Evolutionary conservation across 2,113 vertebrate species (phyloP).

Genomic region (Lanius collurio): DNA sequence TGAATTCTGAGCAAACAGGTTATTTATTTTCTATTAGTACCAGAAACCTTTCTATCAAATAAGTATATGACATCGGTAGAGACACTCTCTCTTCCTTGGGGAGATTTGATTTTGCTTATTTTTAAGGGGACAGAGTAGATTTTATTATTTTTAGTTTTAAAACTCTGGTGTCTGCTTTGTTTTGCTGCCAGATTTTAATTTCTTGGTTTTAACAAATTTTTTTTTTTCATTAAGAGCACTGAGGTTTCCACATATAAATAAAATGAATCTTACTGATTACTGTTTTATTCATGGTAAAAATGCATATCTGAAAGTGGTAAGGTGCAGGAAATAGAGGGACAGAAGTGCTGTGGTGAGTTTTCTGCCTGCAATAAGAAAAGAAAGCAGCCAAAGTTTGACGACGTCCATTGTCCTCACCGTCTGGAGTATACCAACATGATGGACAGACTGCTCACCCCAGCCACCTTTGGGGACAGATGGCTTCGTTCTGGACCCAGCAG

Average conservation of each 20-base stretch:
- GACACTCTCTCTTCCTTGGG: background rate
- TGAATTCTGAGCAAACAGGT: background rate
- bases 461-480: conserved; percentile 75
- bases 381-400: background rate
- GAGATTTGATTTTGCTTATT: background rate
- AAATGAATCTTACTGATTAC: background rate
- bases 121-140: background rate
- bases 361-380: background rate
- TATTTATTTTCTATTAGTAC: background rate
- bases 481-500: conserved; percentile 76
- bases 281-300: background rate
- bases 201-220: background rate
- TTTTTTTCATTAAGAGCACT: background rate
- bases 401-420: background rate
- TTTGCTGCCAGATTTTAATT: background rate
- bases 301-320: background rate
- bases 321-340: background rate
- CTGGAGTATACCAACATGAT: conserved; percentile 70
- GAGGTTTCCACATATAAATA: background rate
- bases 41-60: background rate
- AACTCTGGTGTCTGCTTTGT: background rate
- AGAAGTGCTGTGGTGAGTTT: background rate
- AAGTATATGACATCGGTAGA: background rate
- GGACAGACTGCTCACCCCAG: conserved; percentile 66
- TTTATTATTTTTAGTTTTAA: background rate